phyloP scores from a whole-genome alignment of 2,113 vertebrate species.

The Boleophthalmus pectinirostris region DNA sequence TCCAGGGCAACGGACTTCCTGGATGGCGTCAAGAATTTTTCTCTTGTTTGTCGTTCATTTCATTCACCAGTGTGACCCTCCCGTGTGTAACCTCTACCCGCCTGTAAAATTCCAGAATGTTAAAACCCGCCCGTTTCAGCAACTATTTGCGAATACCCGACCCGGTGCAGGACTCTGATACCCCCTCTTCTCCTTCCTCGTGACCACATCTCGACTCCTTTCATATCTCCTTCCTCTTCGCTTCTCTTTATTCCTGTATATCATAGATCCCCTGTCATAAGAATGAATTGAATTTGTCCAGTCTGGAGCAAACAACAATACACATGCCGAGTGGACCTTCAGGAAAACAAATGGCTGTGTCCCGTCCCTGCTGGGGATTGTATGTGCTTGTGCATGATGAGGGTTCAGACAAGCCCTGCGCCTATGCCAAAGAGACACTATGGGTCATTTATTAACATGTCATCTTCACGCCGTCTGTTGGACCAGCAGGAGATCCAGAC shows the following conservation, averaged over 20 bases:
- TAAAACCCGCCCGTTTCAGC: too few species aligned
- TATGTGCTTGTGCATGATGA: slow-evolving; percentile 68
- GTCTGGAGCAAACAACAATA: slow-evolving; percentile 98
- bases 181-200: neutral
- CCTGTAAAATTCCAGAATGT: too few species aligned
- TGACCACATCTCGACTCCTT: slow-evolving; percentile 24
- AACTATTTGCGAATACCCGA: too few species aligned
- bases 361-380: slow-evolving; percentile 94
- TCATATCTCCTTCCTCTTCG: slow-evolving; percentile 26
- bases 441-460: slow-evolving; percentile 96
- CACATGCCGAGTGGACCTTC: slow-evolving; percentile 92
- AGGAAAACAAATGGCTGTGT: slow-evolving; percentile 96
- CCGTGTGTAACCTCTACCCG: too few species aligned
- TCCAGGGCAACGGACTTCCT: too few species aligned
- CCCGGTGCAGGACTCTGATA: too few species aligned
- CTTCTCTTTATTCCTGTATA: slow-evolving; percentile 76
- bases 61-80: too few species aligned
- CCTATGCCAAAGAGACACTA: slow-evolving; percentile 87
- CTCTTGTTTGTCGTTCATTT: too few species aligned
- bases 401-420: slow-evolving; percentile 85
- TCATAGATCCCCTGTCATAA: slow-evolving; percentile 93
- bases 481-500: slow-evolving; percentile 94
- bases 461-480: slow-evolving; percentile 90
- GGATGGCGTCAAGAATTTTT: too few species aligned
- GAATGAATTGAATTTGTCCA: slow-evolving; percentile 99